Evolutionary conservation across 2,113 vertebrate genomes (phyloP).

Genomic region (Colistium nudipinnis): DNA sequence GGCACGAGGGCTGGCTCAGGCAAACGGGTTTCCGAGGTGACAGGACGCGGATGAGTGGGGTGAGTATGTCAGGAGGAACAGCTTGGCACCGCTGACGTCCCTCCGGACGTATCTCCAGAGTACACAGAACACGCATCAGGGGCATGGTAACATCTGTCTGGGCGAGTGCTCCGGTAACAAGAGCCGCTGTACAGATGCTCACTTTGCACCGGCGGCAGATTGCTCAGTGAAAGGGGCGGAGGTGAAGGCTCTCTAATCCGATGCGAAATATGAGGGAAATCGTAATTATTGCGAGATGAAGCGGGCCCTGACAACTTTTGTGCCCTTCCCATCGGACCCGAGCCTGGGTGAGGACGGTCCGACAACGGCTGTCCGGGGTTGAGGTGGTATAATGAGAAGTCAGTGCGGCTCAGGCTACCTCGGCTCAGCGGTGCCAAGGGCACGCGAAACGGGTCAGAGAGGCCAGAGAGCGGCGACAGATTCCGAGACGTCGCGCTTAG

Average conservation of each 20-base stretch:
- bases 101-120: constrained; percentile 42
- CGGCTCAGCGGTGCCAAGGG: constrained; percentile 29
- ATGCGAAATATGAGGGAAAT: constrained; percentile 31
- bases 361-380: constrained; percentile 55
- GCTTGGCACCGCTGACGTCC: constrained; percentile 40
- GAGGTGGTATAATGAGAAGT: constrained; percentile 31
- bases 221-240: constrained; percentile 46
- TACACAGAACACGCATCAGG: constrained; percentile 40
- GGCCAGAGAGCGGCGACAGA: constrained; percentile 41
- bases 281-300: constrained; percentile 46
- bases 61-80: constrained; percentile 71
- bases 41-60: constrained; percentile 50
- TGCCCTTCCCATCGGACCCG: constrained; percentile 29
- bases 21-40: constrained; percentile 77
- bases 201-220: constrained; percentile 30
- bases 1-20: constrained; percentile 65
- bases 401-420: constrained; percentile 35
- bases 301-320: constrained; percentile 33
- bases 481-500: constrained; percentile 36
- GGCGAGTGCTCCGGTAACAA: constrained; percentile 58
- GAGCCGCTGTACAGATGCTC: constrained; percentile 67
- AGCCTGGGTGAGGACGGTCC: too few relatives aligned
- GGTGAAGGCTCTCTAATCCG: constrained; percentile 50
- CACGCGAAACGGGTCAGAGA: constrained; percentile 8
- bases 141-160: constrained; percentile 67